These are phyloP conservation scores for Semaprochilodus insignis DNA, from an alignment of 2,797 vertebrate genomes.

Conservation along the genomic window DNA sequence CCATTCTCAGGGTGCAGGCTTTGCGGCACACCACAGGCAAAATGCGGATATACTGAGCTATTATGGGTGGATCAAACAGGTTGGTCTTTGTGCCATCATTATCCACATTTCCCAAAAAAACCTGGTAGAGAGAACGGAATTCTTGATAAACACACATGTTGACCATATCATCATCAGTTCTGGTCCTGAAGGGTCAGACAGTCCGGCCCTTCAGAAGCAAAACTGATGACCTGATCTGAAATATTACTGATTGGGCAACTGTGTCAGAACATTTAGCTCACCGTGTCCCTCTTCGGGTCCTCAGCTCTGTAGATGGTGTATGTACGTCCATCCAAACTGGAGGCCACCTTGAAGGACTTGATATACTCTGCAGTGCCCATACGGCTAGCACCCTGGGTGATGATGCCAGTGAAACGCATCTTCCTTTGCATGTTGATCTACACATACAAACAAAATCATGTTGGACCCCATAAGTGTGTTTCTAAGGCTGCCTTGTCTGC, in stretches of 20 bases:
- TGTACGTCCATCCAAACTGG: conserved; percentile 84
- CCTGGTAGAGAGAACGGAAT: conserved; percentile 75
- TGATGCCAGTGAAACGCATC: conserved; percentile 88
- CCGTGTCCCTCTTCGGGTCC: conserved; percentile 74
- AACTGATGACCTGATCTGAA: not conserved
- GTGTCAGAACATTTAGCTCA: conserved; percentile 61
- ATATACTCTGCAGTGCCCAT: conserved; percentile 86
- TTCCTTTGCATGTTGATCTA: conserved; percentile 90
- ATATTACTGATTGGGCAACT: not conserved
- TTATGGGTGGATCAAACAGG: conserved; percentile 87
- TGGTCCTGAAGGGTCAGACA: not conserved
- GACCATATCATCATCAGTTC: not conserved
- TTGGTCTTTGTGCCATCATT: conserved; percentile 85
- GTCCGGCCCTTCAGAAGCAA: not conserved
- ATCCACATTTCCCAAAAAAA: conserved; percentile 88
- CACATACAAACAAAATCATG: conserved; percentile 20
- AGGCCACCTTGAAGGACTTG: conserved; percentile 88
- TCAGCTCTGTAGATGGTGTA: conserved; percentile 77
- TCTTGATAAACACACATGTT: not conserved
- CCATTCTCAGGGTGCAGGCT: conserved; percentile 91
- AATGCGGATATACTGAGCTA: conserved; percentile 87
- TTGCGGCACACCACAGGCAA: conserved; percentile 85
- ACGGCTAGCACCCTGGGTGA: conserved; percentile 92
- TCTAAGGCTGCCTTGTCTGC: not conserved
- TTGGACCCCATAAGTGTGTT: not conserved